These are phyloP conservation scores for Pyrochroa serraticornis DNA, from an alignment of 2,888 invertebrate species.

Conservation along the genomic window DNA sequence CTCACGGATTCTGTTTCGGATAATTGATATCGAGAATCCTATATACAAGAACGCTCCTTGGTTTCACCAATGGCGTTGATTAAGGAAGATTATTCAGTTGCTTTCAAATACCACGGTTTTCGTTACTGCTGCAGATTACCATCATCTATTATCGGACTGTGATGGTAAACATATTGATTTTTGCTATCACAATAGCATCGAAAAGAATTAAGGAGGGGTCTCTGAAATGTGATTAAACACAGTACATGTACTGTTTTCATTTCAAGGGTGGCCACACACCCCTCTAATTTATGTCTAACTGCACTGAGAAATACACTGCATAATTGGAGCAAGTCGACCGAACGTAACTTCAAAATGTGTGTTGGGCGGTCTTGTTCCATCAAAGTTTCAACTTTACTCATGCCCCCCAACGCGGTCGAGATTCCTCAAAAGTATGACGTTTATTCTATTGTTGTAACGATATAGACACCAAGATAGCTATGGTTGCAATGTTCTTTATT, in stretches of 20 bases:
- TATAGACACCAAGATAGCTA: too few species aligned
- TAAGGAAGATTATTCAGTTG: too few species aligned
- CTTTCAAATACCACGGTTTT: neutral
- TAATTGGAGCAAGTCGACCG: slow-evolving; percentile 38
- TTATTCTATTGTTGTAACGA: too few species aligned
- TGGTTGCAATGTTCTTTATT: too few species aligned
- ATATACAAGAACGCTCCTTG: neutral
- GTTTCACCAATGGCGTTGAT: too few species aligned
- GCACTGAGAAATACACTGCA: slow-evolving; percentile 34
- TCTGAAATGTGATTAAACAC: slow-evolving; percentile 41
- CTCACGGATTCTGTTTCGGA: slow-evolving; percentile 9
- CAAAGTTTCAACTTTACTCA: too few species aligned
- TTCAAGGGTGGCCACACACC: slow-evolving; percentile 47
- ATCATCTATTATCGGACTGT: neutral
- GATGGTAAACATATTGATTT: slow-evolving; percentile 24
- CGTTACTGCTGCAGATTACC: neutral
- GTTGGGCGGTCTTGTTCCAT: too few species aligned
- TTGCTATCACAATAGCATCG: slow-evolving; percentile 21
- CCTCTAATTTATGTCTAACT: slow-evolving; percentile 43
- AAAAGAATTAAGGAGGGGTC: slow-evolving; percentile 22
- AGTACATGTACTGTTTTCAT: slow-evolving; percentile 38
- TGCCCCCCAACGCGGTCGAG: too few species aligned
- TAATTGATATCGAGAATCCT: slow-evolving; percentile 17
- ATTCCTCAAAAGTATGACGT: too few species aligned
- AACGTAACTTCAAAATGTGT: slow-evolving; percentile 17